Base-by-base conservation (phyloP, 2,888 invertebrate species). In the Erebia ligea region DNA sequence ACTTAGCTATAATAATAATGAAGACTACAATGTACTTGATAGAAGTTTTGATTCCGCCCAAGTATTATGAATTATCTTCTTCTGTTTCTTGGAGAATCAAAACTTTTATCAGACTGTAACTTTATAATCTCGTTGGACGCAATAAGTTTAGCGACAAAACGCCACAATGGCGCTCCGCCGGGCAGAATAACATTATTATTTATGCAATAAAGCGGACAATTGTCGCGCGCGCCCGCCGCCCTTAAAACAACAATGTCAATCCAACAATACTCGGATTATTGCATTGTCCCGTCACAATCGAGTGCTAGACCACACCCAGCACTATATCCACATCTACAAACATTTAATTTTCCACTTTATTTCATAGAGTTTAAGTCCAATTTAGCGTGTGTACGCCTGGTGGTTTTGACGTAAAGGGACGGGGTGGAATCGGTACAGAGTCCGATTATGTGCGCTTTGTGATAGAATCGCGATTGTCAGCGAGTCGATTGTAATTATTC, bases 191-290 rank as follows among this genome's bases (percentile, higher is more conserved):
- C 88, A 89, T 90, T 92, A 92, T 92, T 92, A 93, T 93, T 93
- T 92, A 93, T 90, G 92, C 91, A 92, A 93, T 93, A 93, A 92
- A 92, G 89, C 90, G 86, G 82, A 86, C 93, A 91, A 92, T 93
- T 92, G 93, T 92, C 86, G 84, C 85, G 84, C 85, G 81, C 87
- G 84, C 86, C 84, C 86, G 86, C 89, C 92, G 87, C 90, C 92
- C 92, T 93, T 93, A 92, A 92, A 93, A 92, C 93, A 93, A 93
- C 93, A 93, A 93, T 93, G 93, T 91, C 88, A 87, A 87, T 81
- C 88, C 89, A 87, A 94, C 94, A 94, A 94, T 94, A 85, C 90
- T 79, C 87, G 90, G 94, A 94, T 94, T 94, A 94, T 93, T 94
- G 92, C 93, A 94, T 94, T 94, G 94, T 94, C 86, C 86, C 82